Evolutionary conservation across 2,888 invertebrate genomes (phyloP), one percentile per base, ranked within the genome.

Genomic region (Ochlodes sylvanus): DNA sequence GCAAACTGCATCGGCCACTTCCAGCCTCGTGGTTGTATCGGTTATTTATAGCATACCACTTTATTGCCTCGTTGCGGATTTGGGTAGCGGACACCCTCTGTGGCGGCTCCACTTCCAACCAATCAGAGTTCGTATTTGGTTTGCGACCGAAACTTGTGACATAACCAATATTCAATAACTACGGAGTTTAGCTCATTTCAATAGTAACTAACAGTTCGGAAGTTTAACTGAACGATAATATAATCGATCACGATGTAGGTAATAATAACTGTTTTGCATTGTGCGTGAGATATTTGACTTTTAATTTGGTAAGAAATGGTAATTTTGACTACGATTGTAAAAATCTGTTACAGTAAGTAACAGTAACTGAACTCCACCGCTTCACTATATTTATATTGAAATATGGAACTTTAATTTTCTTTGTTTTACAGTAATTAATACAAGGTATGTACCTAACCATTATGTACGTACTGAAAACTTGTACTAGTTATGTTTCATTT

Each of bases 11-110:
- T 14, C 54, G 15, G 50, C 54, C 44, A 55, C 61, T 67, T 61
- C 44, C 67, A 61, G 38, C 19, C 34, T 19, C 17, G 41, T 14
- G 44, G 44, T 44, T 57, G 57, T 64, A 64, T 64, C 57, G 55
- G 67, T 67, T 61, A 56, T 67, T 67, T 72, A 70, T 79, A 73
- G 75, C 71, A 71, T 62, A 77, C 76, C 77, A 79, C 79, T 80
- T 81, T 79, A 82, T 79, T 79, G 78, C 77, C 72, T 76, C 74
- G 70, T 77, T 82, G 79, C 76, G 80, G 78, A 73, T 78, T 79
- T 77, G 70, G 78, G 71, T 72, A 77, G 75, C 72, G 75, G 70
- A 75, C 76, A 70, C 70, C 74, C 72, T 70, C 69, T 70, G 71
- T 71, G 70, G 74, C 64, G 65, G 57, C 47, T 64, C 62, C 55